Evolutionary conservation across 1,140 invertebrate species (phyloP).

Genomic region (Anthonomus grandis): DNA sequence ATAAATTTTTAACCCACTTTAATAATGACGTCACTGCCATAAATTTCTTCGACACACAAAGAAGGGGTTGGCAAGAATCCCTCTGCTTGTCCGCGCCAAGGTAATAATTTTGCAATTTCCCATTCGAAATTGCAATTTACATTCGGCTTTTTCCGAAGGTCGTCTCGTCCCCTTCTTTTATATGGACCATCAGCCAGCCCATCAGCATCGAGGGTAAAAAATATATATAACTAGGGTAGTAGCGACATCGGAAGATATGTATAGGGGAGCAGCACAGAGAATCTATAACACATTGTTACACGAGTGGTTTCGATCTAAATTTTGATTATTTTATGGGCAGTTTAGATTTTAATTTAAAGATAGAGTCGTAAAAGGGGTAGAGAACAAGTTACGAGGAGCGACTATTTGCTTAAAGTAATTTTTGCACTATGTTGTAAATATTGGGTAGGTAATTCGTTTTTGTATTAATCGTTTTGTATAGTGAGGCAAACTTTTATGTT

Average conservation of each 20-base stretch:
- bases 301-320: too few species aligned
- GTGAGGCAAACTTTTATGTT: too few species aligned
- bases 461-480: too few species aligned
- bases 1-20: neutral
- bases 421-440: too few species aligned
- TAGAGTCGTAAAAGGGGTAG: too few species aligned
- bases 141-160: slow-evolving; percentile 20
- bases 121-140: slow-evolving; percentile 26
- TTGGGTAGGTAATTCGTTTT: too few species aligned
- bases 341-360: too few species aligned
- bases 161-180: slow-evolving; percentile 14
- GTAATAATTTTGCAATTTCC: slow-evolving; percentile 25
- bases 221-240: slow-evolving; percentile 24
- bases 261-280: slow-evolving; percentile 8
- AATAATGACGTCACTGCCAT: neutral
- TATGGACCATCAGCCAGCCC: slow-evolving; percentile 11
- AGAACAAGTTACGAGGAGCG: too few species aligned
- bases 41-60: neutral
- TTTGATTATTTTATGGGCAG: too few species aligned
- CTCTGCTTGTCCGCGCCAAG: slow-evolving; percentile 11
- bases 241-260: slow-evolving; percentile 17
- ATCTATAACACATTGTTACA: slow-evolving; percentile 17
- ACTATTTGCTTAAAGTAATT: too few species aligned
- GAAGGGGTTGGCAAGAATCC: slow-evolving; percentile 8
- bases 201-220: slow-evolving; percentile 22